Conservation (phyloP, 2,888 invertebrate species). For the Notodonta dromedarius region DNA sequence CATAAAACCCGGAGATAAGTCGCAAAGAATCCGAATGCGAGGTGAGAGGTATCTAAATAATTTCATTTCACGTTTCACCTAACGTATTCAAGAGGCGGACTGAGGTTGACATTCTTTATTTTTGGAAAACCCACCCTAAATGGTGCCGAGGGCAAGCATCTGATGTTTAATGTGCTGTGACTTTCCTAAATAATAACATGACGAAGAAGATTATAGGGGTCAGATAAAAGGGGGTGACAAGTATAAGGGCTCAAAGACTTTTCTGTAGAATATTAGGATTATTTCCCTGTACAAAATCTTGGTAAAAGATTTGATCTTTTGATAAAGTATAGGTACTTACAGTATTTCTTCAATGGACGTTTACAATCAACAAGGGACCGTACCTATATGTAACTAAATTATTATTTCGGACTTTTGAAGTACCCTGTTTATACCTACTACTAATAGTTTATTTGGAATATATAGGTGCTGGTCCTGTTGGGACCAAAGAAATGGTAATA, state of each 20-base stretch:
- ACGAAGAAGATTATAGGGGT: slow-evolving; percentile 6
- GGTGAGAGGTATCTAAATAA: slow-evolving; percentile 50
- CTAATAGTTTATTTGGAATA: no score
- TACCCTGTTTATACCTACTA: no score
- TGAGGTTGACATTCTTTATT: slow-evolving; percentile 44
- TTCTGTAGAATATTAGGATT: no score
- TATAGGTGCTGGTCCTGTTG: no score
- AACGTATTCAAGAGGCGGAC: slow-evolving; percentile 30
- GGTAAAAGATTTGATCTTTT: no score
- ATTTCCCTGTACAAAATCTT: not conserved
- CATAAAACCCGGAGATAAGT: slow-evolving; percentile 41
- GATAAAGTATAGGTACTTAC: no score
- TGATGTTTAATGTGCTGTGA: slow-evolving; percentile 34
- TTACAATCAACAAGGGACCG: no score
- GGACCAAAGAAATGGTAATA: no score
- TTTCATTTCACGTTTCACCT: slow-evolving; percentile 54
- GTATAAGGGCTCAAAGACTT: not conserved
- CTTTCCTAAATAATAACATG: slow-evolving; percentile 37
- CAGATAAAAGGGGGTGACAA: not conserved
- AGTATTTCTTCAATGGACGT: no score
- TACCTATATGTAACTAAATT: no score
- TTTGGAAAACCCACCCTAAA: slow-evolving; percentile 35
- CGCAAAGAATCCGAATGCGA: slow-evolving; percentile 46
- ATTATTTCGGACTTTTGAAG: no score
- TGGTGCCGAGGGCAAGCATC: slow-evolving; percentile 31